Percentiles rank a stretch among this genome's conserved stretches.
phyloP scores from a whole-genome alignment of 1,140 invertebrate genomes.

The Drosophila mayri region DNA sequence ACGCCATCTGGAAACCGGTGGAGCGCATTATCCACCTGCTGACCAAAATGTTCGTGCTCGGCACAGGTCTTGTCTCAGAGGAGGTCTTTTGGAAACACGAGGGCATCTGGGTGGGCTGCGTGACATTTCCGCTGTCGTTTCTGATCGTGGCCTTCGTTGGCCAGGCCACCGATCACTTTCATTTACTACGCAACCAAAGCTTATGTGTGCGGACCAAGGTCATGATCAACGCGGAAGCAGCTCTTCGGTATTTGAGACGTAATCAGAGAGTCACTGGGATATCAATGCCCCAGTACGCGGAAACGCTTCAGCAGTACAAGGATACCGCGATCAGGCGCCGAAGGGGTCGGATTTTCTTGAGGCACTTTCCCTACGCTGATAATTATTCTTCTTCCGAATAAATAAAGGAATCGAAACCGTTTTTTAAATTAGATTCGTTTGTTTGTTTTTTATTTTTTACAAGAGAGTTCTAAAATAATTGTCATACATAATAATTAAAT shows the following conservation, averaged over 20 bases:
- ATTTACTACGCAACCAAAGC: background rate
- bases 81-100: background rate
- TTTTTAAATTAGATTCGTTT: conserved; percentile 55
- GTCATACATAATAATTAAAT: conserved; percentile 65
- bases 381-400: background rate
- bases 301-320: background rate
- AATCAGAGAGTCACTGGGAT: background rate
- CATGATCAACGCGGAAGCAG: background rate
- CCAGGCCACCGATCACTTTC: conserved; percentile 42
- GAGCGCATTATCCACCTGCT: conserved; percentile 4
- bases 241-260: background rate
- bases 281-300: background rate
- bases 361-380: background rate
- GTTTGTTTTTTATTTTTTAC: conserved; percentile 66
- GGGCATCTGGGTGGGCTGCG: conserved; percentile 6
- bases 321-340: background rate
- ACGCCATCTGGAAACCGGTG: conserved; percentile 17
- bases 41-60: background rate
- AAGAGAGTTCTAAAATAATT: conserved; percentile 70
- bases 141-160: conserved; percentile 15
- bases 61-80: background rate
- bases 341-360: background rate
- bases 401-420: conserved; percentile 3
- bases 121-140: conserved; percentile 41
- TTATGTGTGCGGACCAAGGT: background rate